These are phyloP conservation scores for Mallotus villosus DNA, from an alignment of 2,797 vertebrate genomes.

Conservation along the genomic window DNA sequence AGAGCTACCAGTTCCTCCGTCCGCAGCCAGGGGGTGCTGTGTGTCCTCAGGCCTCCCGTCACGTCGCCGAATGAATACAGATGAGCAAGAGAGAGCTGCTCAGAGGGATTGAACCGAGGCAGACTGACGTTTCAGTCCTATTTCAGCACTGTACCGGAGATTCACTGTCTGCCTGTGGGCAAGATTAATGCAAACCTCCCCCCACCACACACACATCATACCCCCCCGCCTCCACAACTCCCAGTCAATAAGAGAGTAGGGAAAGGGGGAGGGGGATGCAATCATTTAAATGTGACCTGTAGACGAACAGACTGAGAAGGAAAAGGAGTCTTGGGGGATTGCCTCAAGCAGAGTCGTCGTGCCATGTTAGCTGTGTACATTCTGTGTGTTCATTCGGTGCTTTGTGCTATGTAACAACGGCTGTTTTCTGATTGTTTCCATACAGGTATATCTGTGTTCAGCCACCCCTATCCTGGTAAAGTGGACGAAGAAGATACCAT, in stretches of 20 bases:
- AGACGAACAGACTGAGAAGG: conserved; percentile 41
- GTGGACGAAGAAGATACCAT: conserved; percentile 84
- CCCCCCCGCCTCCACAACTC: conserved; percentile 13
- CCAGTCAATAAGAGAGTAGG: conserved; percentile 59
- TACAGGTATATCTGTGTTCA: conserved; percentile 89
- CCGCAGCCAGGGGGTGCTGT: conserved; percentile 75
- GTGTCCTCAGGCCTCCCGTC: conserved; percentile 54
- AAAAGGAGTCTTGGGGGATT: conserved; percentile 49
- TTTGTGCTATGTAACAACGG: conserved; percentile 47
- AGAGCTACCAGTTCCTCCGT: conserved; percentile 51
- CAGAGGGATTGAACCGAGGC: conserved; percentile 59
- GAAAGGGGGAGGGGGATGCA: conserved; percentile 37
- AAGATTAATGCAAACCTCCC: conserved; percentile 11
- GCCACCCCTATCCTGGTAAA: conserved; percentile 91
- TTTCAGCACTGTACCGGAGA: conserved; percentile 57
- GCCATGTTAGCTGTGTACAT: conserved; percentile 62
- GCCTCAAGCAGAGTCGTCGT: conserved; percentile 54
- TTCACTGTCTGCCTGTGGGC: conserved; percentile 7
- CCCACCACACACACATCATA: conserved; percentile 1
- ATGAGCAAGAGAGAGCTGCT: conserved; percentile 58
- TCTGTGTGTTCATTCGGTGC: conserved; percentile 57
- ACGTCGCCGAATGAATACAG: conserved; percentile 62
- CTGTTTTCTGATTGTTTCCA: conserved; percentile 38
- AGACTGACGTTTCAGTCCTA: conserved; percentile 48
- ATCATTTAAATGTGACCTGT: conserved; percentile 67